A percentile compares a stretch with the other conserved stretches of the same genome.
phyloP scores from a whole-genome alignment of 35 echinoderm and acorn worm species.

The Ophioderma brevispina region DNA sequence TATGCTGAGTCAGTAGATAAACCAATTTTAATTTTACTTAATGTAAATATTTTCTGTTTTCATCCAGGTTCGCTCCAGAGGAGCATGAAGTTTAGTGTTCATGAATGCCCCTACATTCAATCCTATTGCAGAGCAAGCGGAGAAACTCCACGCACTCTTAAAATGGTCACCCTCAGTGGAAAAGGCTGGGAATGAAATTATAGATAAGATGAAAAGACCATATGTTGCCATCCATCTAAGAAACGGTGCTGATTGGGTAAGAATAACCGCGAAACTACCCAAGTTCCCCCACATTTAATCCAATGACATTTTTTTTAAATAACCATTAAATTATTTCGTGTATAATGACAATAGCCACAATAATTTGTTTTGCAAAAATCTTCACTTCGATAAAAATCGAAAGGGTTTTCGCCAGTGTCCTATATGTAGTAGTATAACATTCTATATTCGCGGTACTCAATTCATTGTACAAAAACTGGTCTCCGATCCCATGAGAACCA shows the following conservation, averaged over 20 bases:
- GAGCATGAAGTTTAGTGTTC: slow-evolving; percentile 77
- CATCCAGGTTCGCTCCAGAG: slow-evolving; percentile 61
- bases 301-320: neutral
- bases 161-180: slow-evolving; percentile 59
- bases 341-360: no score
- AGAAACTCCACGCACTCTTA: slow-evolving; percentile 73
- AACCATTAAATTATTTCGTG: no score
- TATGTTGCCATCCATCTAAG: slow-evolving; percentile 83
- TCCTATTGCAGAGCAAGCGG: slow-evolving; percentile 51
- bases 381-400: neutral
- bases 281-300: neutral
- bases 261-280: neutral
- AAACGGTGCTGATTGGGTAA: slow-evolving; percentile 99
- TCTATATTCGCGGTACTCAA: no score
- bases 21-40: no score
- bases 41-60: no score
- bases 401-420: neutral
- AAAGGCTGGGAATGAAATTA: slow-evolving; percentile 65
- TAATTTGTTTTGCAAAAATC: neutral
- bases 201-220: slow-evolving; percentile 69
- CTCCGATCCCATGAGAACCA: no score
- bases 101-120: slow-evolving; percentile 84
- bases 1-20: no score
- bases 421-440: neutral
- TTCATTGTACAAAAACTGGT: no score